Percentiles rank a stretch among this genome's conserved stretches.
These are phyloP conservation scores for Choristoneura rosaceana DNA, from an alignment of 2,888 invertebrate genomes.

Conservation along the genomic window DNA sequence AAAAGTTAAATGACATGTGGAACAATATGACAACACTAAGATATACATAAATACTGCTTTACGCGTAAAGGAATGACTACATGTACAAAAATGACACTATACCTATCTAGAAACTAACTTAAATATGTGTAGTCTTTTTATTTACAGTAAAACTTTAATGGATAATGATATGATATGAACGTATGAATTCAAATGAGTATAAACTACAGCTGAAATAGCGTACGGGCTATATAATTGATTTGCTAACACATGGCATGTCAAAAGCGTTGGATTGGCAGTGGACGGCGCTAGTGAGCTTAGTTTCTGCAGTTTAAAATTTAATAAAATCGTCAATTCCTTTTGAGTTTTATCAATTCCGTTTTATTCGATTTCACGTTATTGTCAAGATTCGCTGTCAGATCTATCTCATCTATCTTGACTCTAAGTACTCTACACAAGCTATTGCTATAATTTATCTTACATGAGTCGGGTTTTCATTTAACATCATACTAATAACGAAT, in stretches of 20 bases:
- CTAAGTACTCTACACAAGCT: not conserved
- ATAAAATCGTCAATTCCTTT: constrained; percentile 46
- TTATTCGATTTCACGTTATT: constrained; percentile 44
- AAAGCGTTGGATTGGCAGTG: constrained; percentile 37
- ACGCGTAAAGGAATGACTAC: constrained; percentile 41
- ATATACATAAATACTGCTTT: constrained; percentile 41
- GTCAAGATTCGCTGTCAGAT: constrained; percentile 47
- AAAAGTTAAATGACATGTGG: constrained; percentile 32
- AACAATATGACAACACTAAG: constrained; percentile 41
- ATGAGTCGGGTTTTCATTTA: not conserved
- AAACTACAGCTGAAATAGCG: constrained; percentile 15
- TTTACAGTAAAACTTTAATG: constrained; percentile 63
- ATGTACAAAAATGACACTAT: constrained; percentile 41
- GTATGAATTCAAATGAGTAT: constrained; percentile 54
- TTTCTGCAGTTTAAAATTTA: constrained; percentile 6
- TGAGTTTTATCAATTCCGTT: constrained; percentile 28
- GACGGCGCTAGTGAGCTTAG: constrained; percentile 32
- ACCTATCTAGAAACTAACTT: constrained; percentile 56
- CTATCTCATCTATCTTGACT: constrained; percentile 19
- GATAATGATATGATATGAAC: constrained; percentile 55
- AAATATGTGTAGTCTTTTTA: constrained; percentile 52
- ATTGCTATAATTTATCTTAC: constrained; percentile 9
- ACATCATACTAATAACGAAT: not conserved
- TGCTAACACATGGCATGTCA: not conserved
- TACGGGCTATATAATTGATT: constrained; percentile 2